Evolutionary conservation across 2,888 invertebrate species (phyloP).

Genomic region (Eudemis profundana): DNA sequence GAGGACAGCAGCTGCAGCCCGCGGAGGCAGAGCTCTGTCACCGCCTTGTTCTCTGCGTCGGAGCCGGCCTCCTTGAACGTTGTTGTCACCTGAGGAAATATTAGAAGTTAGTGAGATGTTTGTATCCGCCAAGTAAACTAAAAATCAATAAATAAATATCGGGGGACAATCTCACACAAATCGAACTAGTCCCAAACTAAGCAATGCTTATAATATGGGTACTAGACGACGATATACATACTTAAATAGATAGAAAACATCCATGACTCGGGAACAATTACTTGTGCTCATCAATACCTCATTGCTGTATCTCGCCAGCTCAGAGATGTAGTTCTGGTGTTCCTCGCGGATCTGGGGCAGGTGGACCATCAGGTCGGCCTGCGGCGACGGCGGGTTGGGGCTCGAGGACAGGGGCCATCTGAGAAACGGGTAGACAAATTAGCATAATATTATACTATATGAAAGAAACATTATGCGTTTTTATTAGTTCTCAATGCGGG

Average conservation of each 20-base stretch:
- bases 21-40: constrained; percentile 95
- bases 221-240: too few relatives aligned
- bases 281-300: constrained; percentile 86
- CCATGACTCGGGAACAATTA: too few relatives aligned
- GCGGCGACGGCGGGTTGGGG: constrained; percentile 92
- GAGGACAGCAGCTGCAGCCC: constrained; percentile 97
- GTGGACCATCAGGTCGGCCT: constrained; percentile 97
- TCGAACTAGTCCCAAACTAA: too few relatives aligned
- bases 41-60: constrained; percentile 95
- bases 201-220: too few relatives aligned
- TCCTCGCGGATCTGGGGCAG: constrained; percentile 97
- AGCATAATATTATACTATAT: background rate
- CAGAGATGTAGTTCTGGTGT: constrained; percentile 98
- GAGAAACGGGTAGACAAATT: constrained; percentile 7
- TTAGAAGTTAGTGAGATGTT: background rate
- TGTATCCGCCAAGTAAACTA: too few relatives aligned
- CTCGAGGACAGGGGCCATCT: constrained; percentile 96
- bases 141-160: too few relatives aligned
- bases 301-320: constrained; percentile 95
- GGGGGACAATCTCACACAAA: too few relatives aligned
- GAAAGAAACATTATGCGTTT: too few relatives aligned
- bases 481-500: too few relatives aligned
- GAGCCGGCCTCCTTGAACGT: constrained; percentile 97
- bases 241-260: too few relatives aligned
- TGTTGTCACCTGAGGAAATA: constrained; percentile 90